Percentiles rank a stretch among this genome's conserved stretches.
Evolutionary conservation across 2,113 vertebrate genomes (phyloP).

Genomic region (Ciconia stormi): DNA sequence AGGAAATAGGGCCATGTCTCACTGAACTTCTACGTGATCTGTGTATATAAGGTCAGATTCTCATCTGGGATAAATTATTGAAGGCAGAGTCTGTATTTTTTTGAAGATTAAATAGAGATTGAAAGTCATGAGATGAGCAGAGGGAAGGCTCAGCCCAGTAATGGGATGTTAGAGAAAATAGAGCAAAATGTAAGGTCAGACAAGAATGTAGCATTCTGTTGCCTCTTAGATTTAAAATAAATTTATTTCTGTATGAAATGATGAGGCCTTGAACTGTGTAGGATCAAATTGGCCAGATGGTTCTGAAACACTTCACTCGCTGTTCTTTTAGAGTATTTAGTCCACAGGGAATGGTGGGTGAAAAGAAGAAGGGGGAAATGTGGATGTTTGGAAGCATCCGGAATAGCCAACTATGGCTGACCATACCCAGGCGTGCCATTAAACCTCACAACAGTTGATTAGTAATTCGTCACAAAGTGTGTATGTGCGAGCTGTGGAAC

Average conservation of each 20-base stretch:
- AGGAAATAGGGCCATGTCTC: slow-evolving; percentile 16
- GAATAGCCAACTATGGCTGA: neutral
- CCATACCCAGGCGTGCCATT: neutral
- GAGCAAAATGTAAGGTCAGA: neutral
- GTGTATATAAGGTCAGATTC: slow-evolving; percentile 25
- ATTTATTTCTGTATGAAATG: neutral
- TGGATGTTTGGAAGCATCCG: neutral
- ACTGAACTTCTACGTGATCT: neutral
- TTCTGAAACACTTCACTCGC: neutral
- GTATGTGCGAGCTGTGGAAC: neutral
- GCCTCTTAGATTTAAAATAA: neutral
- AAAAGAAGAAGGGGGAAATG: neutral
- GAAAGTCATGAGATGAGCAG: slow-evolving; percentile 23
- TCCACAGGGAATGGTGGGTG: neutral
- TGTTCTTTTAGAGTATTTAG: neutral
- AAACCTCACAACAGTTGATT: neutral
- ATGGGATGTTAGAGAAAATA: neutral
- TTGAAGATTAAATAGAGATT: neutral
- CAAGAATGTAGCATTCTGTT: neutral
- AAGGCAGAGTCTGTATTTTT: neutral
- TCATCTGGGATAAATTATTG: slow-evolving; percentile 50
- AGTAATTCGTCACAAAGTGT: neutral
- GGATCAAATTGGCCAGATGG: neutral
- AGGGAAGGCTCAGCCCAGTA: neutral
- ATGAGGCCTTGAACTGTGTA: neutral